Evolutionary conservation across 2,797 vertebrate genomes (phyloP), one percentile per base, ranked within the genome.

Genomic region (Philypnodon macrostomus): DNA sequence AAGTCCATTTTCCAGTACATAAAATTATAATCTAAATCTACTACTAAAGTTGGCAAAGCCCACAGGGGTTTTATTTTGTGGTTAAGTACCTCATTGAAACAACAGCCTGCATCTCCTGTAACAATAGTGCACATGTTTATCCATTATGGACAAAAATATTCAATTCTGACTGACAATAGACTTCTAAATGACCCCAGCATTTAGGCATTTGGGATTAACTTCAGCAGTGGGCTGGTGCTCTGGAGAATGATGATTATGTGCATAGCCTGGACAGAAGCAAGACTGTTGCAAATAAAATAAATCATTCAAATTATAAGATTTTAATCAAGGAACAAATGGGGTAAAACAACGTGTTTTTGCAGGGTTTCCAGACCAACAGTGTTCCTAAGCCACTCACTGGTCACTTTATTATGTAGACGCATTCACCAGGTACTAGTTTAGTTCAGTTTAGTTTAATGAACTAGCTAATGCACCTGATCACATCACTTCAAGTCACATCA

Each of bases 41-140:
- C 52, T 68, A 39, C 46, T 44, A 19, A 59, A 53, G 62, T 54
- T 24, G 34, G 34, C 34, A 39, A 4, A 31, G 14, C 29, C 48
- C 51, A 29, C 32, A 7, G 14, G 16, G 36, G 50, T 51, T 30
- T 46, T 47, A 39, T 41, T 31, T 57, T 48, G 49, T 13, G 18
- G 60, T 29, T 42, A 35, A 38, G 42, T 27, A 15, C 51, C 49
- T 18, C 16, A 37, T 41, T 37, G 12, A 34, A 14, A 58, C 16
- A 47, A 23, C 29, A 47, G 38, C 11, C 6, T 10, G 26, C 31
- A 30, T 63, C 48, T 46, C 38, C 18, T 41, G 27, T 11, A 39
- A 33, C 21, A 23, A 53, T n/a, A 44, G 49, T 33, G 16, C 35
- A 55, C 29, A 24, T 33, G 11, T 7, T 41, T 48, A 37, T 71